Evolutionary conservation across 2,888 invertebrate genomes (phyloP).

Genomic region (Conus canariensis): DNA sequence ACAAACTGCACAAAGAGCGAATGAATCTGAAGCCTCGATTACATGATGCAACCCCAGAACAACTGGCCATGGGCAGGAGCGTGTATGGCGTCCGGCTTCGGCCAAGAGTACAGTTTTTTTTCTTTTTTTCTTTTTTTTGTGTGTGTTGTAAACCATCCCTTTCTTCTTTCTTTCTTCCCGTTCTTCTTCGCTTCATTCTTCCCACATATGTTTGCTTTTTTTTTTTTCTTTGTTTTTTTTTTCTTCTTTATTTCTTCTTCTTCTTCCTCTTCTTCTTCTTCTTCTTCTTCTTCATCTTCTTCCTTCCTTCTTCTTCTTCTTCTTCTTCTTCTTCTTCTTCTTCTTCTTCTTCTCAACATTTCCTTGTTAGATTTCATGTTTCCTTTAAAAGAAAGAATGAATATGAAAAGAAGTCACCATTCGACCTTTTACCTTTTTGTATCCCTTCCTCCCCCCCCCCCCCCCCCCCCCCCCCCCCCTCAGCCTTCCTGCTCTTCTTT

Average conservation of each 20-base stretch:
- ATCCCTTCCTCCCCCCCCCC: too few relatives aligned
- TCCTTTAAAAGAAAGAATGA: too few relatives aligned
- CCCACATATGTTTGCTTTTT: too few relatives aligned
- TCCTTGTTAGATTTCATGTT: too few relatives aligned
- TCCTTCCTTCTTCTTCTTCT: background rate
- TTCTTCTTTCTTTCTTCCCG: background rate
- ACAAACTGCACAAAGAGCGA: background rate
- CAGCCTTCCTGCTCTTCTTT: too few relatives aligned
- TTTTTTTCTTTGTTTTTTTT: too few relatives aligned
- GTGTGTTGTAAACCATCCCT: background rate
- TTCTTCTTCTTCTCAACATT: too few relatives aligned
- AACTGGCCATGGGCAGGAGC: background rate
- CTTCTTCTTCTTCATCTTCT: background rate
- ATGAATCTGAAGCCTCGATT: background rate
- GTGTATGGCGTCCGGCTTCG: constrained; percentile 7
- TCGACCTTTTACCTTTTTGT: too few relatives aligned
- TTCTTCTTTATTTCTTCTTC: too few relatives aligned
- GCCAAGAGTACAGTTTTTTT: background rate
- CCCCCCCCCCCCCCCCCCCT: too few relatives aligned
- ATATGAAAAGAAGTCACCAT: too few relatives aligned
- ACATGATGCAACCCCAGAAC: background rate
- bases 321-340: background rate
- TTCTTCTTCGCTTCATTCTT: background rate
- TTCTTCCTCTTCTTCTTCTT: background rate
- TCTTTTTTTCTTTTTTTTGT: background rate